Percentiles rank a stretch among this genome's conserved stretches.
Evolutionary conservation across 2,888 invertebrate species (phyloP).

Genomic region (Leptopilina drosophilae): DNA sequence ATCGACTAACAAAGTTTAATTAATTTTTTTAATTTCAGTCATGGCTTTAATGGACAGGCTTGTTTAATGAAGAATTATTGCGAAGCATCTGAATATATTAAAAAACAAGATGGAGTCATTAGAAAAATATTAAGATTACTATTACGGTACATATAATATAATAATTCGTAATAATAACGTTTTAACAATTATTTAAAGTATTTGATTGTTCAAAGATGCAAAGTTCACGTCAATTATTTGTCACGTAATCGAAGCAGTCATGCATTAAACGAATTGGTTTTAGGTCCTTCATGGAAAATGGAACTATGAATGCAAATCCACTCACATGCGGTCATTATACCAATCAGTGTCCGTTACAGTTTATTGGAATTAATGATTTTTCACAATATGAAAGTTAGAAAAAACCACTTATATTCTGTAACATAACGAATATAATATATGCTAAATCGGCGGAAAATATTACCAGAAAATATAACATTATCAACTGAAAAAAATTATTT

Average conservation of each 20-base stretch:
- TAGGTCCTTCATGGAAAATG: slow-evolving; percentile 66
- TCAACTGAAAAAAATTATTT: no score
- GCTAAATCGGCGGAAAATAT: no score
- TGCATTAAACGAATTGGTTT: slow-evolving; percentile 58
- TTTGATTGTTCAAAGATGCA: slow-evolving; percentile 34
- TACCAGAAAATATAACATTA: no score
- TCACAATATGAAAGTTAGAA: slow-evolving; percentile 23
- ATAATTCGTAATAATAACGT: no score
- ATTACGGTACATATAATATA: slow-evolving; percentile 54
- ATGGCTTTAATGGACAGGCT: slow-evolving; percentile 81
- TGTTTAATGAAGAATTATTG: slow-evolving; percentile 85
- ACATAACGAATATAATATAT: no score
- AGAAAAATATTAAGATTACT: slow-evolving; percentile 71
- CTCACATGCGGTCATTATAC: slow-evolving; percentile 67
- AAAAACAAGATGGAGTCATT: slow-evolving; percentile 64
- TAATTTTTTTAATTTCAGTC: slow-evolving; percentile 72
- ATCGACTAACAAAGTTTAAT: no score
- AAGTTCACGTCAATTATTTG: slow-evolving; percentile 44
- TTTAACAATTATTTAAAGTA: background rate
- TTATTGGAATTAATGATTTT: slow-evolving; percentile 68
- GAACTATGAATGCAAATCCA: slow-evolving; percentile 59
- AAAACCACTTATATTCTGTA: background rate
- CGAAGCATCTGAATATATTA: slow-evolving; percentile 80
- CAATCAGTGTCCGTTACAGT: slow-evolving; percentile 70
- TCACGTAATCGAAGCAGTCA: slow-evolving; percentile 34